Evolutionary conservation across 2,888 invertebrate species (phyloP).

Genomic region (Mylabris sibirica): DNA sequence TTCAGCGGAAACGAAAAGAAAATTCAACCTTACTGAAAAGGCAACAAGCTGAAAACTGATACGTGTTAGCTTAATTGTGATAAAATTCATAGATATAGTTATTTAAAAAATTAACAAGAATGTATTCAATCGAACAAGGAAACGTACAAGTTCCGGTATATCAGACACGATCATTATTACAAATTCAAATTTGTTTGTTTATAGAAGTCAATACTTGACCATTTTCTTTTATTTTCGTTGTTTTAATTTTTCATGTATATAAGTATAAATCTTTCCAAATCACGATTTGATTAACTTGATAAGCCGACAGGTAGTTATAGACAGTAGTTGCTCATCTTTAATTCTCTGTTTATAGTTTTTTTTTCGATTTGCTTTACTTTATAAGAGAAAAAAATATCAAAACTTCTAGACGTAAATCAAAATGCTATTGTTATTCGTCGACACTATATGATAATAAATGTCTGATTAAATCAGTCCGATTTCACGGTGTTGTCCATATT

Average conservation of each 20-base stretch:
- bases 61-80: neutral
- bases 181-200: slow-evolving; percentile 5
- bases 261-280: neutral
- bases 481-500: slow-evolving; percentile 44
- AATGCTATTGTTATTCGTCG: slow-evolving; percentile 41
- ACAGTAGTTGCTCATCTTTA: neutral
- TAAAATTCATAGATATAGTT: neutral
- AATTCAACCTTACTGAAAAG: no score
- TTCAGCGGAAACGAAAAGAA: no score
- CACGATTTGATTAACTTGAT: neutral
- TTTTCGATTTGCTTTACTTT: neutral
- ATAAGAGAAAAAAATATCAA: neutral
- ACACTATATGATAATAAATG: slow-evolving; percentile 41
- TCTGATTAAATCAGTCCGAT: slow-evolving; percentile 43
- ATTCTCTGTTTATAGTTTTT: neutral
- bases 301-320: neutral
- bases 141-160: slow-evolving; percentile 1
- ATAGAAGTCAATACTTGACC: slow-evolving; percentile 1
- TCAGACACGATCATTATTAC: slow-evolving; percentile 4
- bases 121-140: neutral
- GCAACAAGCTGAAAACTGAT: no score
- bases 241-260: neutral
- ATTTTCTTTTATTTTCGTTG: neutral
- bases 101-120: neutral
- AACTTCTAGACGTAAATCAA: slow-evolving; percentile 7